Base-by-base conservation (phyloP, 2,113 vertebrate genomes). In the Sylvia atricapilla region DNA sequence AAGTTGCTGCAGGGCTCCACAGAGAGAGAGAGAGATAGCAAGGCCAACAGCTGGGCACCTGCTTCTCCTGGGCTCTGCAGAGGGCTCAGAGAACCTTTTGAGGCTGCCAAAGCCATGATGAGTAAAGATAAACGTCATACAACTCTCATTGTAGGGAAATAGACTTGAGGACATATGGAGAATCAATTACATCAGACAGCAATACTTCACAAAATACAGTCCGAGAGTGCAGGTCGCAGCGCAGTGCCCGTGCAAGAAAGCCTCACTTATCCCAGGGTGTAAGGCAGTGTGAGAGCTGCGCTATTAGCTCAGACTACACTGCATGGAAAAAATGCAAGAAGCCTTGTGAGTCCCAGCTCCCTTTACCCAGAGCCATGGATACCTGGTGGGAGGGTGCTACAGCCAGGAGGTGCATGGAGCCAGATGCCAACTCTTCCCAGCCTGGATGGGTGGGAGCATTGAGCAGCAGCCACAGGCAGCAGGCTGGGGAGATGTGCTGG, bases 241-340 rank as follows among this genome's bases (percentile, higher is more conserved):
- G 2, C 30, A 44, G 49, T 0, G 0, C 12, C 27, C 0, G 0
- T 15, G 20, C 15, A 80, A 66, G 46, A 63, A 90, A 80, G 9
- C 8, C 24, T 50, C 41, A 58, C 58, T 24, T 7, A 19, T 46
- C 66, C 16, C 2, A 2, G 37, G 28, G 12, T 3, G 4, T 21
- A 25, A 53, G 53, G 20, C n/a, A 66, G 41, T 0, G 2, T 1
- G 1, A 21, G 6, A 94, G 15, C 33, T 63, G 23, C 30, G 24
- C 69, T 56, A 5, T 39, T 5, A 1, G 15, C 44, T 60, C 5
- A 0, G n/a, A 43, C 18, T 60, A 78, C 33, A n/a, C 47, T 59
- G 33, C 55, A 15, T 0, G 0, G n/a, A 46, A 84, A 58, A 82
- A 68, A 50, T 15, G 1, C 15, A 43, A 78, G 49, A 35, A 49